A percentile compares a stretch with the other conserved stretches of the same genome.
phyloP scores from a whole-genome alignment of 2,797 vertebrate species.

The Sebastes oblongus region DNA sequence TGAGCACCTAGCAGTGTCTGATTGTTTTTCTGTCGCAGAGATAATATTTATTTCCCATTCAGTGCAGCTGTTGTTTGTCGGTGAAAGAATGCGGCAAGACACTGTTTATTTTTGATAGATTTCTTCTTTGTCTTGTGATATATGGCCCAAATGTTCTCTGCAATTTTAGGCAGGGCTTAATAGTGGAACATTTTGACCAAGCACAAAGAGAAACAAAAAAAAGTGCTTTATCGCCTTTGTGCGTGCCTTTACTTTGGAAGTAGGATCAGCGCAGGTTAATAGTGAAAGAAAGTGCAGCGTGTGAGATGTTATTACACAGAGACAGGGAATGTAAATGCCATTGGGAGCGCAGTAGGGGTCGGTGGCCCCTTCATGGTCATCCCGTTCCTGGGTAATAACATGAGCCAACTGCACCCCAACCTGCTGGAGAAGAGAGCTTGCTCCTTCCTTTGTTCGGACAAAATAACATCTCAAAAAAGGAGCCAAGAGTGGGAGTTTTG shows the following conservation, averaged over 20 bases:
- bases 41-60: conserved; percentile 79
- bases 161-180: conserved; percentile 33
- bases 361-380: conserved; percentile 56
- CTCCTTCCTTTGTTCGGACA: conserved; percentile 44
- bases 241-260: conserved; percentile 37
- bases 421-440: conserved; percentile 30
- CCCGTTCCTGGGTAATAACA: conserved; percentile 57
- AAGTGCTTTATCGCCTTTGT: conserved; percentile 12
- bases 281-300: conserved; percentile 51
- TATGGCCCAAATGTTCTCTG: conserved; percentile 37
- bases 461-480: conserved; percentile 31
- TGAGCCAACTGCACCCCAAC: conserved; percentile 54
- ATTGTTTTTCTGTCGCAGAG: conserved; percentile 72
- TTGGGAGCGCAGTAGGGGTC: conserved; percentile 50
- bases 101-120: conserved; percentile 70
- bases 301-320: conserved; percentile 53
- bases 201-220: conserved; percentile 11
- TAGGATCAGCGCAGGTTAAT: conserved; percentile 53
- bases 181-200: conserved; percentile 27
- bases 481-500: conserved; percentile 17
- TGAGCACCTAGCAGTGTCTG: conserved; percentile 47
- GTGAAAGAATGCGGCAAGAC: conserved; percentile 61
- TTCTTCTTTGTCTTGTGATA: conserved; percentile 48
- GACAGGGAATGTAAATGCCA: conserved; percentile 64
- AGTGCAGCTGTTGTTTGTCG: conserved; percentile 77